Evolutionary conservation across 1,140 invertebrate genomes (phyloP).

Genomic region (Plectrocnemia conspersa): DNA sequence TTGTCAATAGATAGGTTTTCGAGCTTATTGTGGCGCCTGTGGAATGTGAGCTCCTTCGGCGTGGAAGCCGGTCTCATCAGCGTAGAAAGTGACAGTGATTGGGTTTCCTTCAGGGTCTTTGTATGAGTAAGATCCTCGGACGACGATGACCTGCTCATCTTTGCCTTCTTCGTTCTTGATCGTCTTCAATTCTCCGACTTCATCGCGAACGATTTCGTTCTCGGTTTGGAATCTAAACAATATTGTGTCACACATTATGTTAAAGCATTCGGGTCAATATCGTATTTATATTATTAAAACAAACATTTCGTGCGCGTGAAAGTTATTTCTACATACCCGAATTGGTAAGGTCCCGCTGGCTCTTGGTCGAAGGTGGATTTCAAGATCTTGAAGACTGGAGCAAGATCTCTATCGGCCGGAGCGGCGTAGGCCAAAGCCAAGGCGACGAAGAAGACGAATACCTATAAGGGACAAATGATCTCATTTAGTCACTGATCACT

Average conservation of each 20-base stretch:
- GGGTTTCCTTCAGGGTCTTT: conserved; percentile 26
- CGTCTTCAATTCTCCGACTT: conserved; percentile 43
- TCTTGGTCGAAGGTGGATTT: conserved; percentile 41
- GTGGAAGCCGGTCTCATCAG: conserved; percentile 43
- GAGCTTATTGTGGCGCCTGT: conserved; percentile 41
- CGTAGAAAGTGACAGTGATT: conserved; percentile 50
- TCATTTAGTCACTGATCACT: conserved; percentile 11
- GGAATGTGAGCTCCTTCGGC: conserved; percentile 52
- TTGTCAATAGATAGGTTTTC: conserved; percentile 6
- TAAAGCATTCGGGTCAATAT: no score
- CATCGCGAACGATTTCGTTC: conserved; percentile 40
- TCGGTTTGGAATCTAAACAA: conserved; percentile 43
- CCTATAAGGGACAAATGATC: conserved; percentile 18
- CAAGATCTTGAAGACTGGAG: conserved; percentile 38
- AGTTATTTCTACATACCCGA: conserved; percentile 36
- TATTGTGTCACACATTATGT: neutral
- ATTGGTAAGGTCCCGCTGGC: conserved; percentile 42
- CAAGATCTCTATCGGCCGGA: conserved; percentile 29
- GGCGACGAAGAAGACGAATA: conserved; percentile 40
- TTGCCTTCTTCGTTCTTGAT: conserved; percentile 47
- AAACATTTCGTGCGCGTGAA: neutral
- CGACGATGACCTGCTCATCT: conserved; percentile 42
- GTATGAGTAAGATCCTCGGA: conserved; percentile 37
- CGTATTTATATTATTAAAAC: neutral
- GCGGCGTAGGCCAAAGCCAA: conserved; percentile 40